Base-by-base conservation (phyloP, 2,797 vertebrate species). In the Hippopotamyrus pictus region DNA sequence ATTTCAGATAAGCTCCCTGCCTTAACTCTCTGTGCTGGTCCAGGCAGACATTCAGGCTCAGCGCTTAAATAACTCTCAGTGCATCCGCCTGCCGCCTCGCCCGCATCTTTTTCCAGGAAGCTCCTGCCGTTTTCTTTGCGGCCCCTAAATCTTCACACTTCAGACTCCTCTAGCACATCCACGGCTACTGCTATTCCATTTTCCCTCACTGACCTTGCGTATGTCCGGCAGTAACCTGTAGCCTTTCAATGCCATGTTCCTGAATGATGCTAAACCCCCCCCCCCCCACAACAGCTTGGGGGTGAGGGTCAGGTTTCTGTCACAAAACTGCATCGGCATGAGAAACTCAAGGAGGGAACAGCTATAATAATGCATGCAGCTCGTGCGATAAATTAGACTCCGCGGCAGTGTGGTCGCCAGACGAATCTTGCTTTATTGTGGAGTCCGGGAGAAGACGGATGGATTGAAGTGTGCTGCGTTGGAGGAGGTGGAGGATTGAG, bases 1-100 rank as follows among this genome's bases (percentile, higher is more conserved):
- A 48, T 88, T 76, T 88, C 86, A 48, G 65, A 91, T 85, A 86
- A 2, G 73, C 91, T 83, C 87, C 12, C 62, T 50, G 19, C 19
- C 82, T 62, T 41, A 79, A 29, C 76, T 7, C 3, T 51, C 44
- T 14, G 3, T 65, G 69, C 88, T 89, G 54, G 85, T 89, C 83
- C 57, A 53, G 46, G n/a, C 50, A 86, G 83, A 17, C n/a, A 53
- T 50, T 46, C 82, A 1, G n/a, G 22, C 83, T 79, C 37, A 44
- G 37, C 6, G 3, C 73, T 79, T 44, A 44, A 79, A 79, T 79
- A 79, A 41, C 73, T 79, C 73, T 19, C 73, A 79, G 41, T 41
- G 9, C 73, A 44, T n/a, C 73, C 5, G 17, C 33, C 14, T 76
- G 69, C 69, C 6, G 1, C 14, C 17, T 79, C 2, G 17, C 25